phyloP scores from a whole-genome alignment of 2,113 vertebrate genomes.

The Podarcis muralis region DNA sequence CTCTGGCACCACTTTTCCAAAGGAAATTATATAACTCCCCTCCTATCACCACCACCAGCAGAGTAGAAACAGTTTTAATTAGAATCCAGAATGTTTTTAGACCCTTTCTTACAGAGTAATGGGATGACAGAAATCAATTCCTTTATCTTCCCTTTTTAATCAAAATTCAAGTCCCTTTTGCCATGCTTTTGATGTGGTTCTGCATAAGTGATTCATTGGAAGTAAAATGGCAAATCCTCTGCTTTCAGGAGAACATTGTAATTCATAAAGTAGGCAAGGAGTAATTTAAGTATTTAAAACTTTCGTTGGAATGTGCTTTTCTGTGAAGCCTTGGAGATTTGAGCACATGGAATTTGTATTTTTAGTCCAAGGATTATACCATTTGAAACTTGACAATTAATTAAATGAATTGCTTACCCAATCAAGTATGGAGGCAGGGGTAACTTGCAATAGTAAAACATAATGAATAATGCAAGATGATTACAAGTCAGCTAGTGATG shows the following conservation, averaged over 20 bases:
- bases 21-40: constrained; percentile 8
- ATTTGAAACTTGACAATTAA: constrained; percentile 27
- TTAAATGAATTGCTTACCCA: constrained; percentile 43
- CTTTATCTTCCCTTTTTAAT: constrained; percentile 44
- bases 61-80: constrained; percentile 26
- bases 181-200: constrained; percentile 39
- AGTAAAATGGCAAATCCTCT: constrained; percentile 28
- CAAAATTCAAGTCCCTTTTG: constrained; percentile 30
- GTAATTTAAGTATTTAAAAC: constrained; percentile 32
- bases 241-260: constrained; percentile 16
- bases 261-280: constrained; percentile 34
- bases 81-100: constrained; percentile 24
- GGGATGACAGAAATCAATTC: constrained; percentile 38
- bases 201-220: constrained; percentile 40
- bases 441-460: constrained; percentile 42
- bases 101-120: constrained; percentile 26
- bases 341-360: background rate
- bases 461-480: constrained; percentile 27
- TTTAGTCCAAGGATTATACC: background rate
- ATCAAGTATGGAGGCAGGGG: background rate
- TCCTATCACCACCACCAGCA: background rate
- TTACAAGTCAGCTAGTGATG: constrained; percentile 54
- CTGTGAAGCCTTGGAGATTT: constrained; percentile 23
- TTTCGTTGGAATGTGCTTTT: constrained; percentile 9
- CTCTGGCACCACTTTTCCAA: background rate